Percentiles rank a stretch among this genome's conserved stretches.
These are phyloP conservation scores for Sigmodon hispidus DNA, from an alignment of 2,113 vertebrate species.

Conservation along the genomic window DNA sequence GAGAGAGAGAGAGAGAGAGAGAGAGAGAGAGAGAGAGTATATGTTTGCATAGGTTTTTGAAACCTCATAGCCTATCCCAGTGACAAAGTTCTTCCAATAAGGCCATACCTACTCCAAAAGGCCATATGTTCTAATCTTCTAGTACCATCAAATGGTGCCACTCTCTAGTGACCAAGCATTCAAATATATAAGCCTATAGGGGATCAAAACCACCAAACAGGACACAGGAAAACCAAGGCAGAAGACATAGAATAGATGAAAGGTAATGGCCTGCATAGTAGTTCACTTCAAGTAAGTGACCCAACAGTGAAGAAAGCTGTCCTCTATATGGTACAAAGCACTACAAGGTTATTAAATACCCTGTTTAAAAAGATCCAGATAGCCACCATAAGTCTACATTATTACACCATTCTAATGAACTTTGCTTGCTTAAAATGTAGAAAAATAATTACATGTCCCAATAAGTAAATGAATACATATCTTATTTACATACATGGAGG, in stretches of 20 bases:
- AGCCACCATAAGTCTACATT: neutral
- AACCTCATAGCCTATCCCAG: neutral
- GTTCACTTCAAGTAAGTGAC: neutral
- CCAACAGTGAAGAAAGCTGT: neutral
- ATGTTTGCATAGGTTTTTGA: neutral
- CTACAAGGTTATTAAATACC: neutral
- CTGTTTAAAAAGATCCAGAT: neutral
- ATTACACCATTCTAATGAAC: neutral
- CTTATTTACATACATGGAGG: neutral
- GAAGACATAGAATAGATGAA: neutral
- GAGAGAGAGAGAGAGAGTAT: neutral
- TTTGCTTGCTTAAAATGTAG: neutral
- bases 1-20: neutral
- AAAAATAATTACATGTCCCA: neutral
- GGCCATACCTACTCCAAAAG: neutral
- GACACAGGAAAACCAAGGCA: neutral
- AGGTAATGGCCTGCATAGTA: accelerated
- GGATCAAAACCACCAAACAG: neutral
- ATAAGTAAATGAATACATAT: neutral
- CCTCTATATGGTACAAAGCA: neutral
- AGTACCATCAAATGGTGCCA: neutral
- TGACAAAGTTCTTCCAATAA: neutral
- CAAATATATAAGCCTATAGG: neutral
- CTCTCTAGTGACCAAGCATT: neutral
- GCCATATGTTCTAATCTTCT: neutral